Conservation (phyloP, 2,113 vertebrate genomes). For the Colius striatus region DNA sequence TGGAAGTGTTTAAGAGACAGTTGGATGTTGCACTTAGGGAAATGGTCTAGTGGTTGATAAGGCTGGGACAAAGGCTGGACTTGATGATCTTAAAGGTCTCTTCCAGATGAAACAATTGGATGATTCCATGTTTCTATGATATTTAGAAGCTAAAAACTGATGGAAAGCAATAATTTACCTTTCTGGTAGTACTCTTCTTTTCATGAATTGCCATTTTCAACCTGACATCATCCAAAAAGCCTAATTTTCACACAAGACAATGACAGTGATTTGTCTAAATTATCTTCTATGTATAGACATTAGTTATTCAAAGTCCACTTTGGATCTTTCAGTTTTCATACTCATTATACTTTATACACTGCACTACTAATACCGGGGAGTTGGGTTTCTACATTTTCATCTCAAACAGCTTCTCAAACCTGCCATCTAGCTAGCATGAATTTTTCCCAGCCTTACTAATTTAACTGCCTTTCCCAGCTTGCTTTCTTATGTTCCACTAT, state of each 20-base stretch:
- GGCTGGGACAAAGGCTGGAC: no score
- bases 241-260: constrained; percentile 22
- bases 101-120: no score
- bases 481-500: background rate
- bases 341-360: background rate
- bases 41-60: no score
- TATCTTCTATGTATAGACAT: background rate
- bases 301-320: constrained; percentile 17
- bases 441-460: background rate
- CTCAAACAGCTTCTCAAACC: constrained; percentile 27
- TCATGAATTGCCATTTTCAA: background rate
- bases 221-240: background rate
- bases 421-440: background rate
- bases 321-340: background rate
- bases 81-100: no score
- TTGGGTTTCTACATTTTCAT: background rate
- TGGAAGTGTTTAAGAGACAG: no score
- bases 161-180: background rate
- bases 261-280: background rate
- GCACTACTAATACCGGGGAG: background rate
- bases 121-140: no score
- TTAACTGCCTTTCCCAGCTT: constrained; percentile 2
- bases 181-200: background rate
- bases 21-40: no score
- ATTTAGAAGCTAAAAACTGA: constrained; percentile 10